phyloP scores from a whole-genome alignment of 2,113 vertebrate genomes.

The Microtus pennsylvanicus region DNA sequence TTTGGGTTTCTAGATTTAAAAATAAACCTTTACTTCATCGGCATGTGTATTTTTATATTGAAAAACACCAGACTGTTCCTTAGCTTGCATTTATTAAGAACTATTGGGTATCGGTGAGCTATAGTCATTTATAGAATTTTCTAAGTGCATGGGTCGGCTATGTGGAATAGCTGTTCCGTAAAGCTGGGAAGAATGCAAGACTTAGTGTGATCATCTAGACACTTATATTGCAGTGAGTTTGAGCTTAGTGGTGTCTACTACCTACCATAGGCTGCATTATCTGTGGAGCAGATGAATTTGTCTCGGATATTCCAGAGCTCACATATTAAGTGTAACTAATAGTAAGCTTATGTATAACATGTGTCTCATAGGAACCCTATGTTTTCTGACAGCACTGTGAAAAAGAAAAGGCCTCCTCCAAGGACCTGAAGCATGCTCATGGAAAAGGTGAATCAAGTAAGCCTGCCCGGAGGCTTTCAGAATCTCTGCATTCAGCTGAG shows the following conservation, averaged over 20 bases:
- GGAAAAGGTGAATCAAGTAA: constrained; percentile 87
- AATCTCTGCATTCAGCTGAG: constrained; percentile 86
- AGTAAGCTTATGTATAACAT: neutral
- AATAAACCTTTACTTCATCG: neutral
- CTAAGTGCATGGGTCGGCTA: neutral
- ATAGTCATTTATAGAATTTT: neutral
- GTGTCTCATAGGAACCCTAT: constrained; percentile 33
- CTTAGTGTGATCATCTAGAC: neutral
- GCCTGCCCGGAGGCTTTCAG: constrained; percentile 88
- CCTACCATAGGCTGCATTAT: neutral
- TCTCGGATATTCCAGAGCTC: neutral
- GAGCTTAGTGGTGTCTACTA: neutral
- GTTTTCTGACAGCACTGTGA: constrained; percentile 83
- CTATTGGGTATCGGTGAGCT: neutral
- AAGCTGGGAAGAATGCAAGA: neutral
- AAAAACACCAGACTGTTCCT: neutral
- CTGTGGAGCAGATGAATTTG: neutral
- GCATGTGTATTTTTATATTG: neutral
- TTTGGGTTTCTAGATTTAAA: constrained; percentile 20
- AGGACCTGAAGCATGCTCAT: constrained; percentile 88
- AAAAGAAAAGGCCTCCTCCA: constrained; percentile 86
- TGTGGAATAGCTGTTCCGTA: neutral
- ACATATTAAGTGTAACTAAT: neutral
- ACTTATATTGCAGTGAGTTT: neutral
- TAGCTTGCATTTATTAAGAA: neutral